Evolutionary conservation across 1,140 invertebrate genomes (phyloP), one percentile per base, ranked within the genome.

Genomic region (Calephelis virginiensis): DNA sequence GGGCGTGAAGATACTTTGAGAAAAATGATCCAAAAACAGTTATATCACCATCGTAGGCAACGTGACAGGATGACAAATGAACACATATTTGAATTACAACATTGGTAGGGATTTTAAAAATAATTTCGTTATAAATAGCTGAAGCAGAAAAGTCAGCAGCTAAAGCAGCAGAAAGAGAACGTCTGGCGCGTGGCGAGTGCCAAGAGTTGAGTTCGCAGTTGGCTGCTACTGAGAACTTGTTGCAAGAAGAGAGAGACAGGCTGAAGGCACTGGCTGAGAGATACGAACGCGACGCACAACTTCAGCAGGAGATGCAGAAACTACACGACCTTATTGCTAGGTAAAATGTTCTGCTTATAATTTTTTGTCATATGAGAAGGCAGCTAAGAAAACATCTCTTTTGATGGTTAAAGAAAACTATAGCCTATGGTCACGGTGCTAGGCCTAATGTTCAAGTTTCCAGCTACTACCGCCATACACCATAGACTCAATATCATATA

Each of bases 241-340:
- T 53, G 49, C 49, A 28, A 9, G 49, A 53, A 3, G 49, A 53
- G 49, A 17, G 49, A 28, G 49, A 53, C 14, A 17, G 14, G 14
- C 49, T 53, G 14, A 17, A 28, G 14, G 8, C 50, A 8, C 50
- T 53, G 9, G 50, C 50, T 5, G 28, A 59, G 6, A 59, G 38
- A 14, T 13, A 71, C 66, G 76, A 6, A 46, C 77, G 47, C 64
- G 74, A 10, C 74, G 82, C 11, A 78, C 80, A 59, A 78, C 85
- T 67, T 38, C 28, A n/a, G 12, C 12, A 0, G 60, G 48, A 7
- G 53, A 72, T 47, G 70, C 66, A 47, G 62, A 10, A 66, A 73
- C 0, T 69, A 0, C 74, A 73, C 65, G 70, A 9, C 4, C 53
- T 50, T 56, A 69, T 72, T 61, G 66, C 49, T 13, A 61, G 66